Evolutionary conservation across 2,113 vertebrate genomes (phyloP), one percentile per base, ranked within the genome.

Genomic region (Halichoeres trimaculatus): DNA sequence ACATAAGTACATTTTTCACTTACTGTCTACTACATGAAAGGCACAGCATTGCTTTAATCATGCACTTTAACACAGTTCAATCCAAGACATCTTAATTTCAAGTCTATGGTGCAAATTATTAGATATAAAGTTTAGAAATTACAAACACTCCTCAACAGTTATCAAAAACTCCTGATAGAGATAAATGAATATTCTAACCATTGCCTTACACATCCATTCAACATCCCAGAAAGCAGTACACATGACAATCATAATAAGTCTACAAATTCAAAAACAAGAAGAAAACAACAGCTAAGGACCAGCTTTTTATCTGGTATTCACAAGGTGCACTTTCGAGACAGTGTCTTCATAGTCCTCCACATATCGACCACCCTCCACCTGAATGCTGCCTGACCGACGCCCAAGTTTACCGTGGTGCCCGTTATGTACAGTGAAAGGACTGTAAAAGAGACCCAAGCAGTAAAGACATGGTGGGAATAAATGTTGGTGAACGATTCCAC

Each of bases 361-460:
- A 38, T 5, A 7, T 8, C 0, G 2, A 7, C 57, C 10, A 22
- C n/a, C 16, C 36, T 61, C 40, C 34, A 35, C 34, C 68, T 69
- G 60, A 80, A 80, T 4, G 14, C 20, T 10, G 19, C n/a, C 54
- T 85, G 84, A 69, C 79, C 54, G 1, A 79, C 13, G 7, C 52
- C 40, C 58, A 82, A n/a, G 52, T 52, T 84, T 14, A 84, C 14
- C 0, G 67, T 84, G 50, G 77, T 78, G 12, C 48, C 53, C 8
- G 35, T 55, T 2, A 74, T 22, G 45, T 50, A 79, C 50, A 81
- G 8, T 0, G 59, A 19, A 19, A 14, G 34, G 13, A 9, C n/a
- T 0, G 64, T 81, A 30, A 48, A 11, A 6, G 0, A 0, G 1
- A 57, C 0, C 9, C 2, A 8, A 16, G 0, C 0, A 4, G 16